These are phyloP conservation scores for Sylvicola cinctus DNA, from an alignment of 2,888 invertebrate genomes.

Conservation along the genomic window DNA sequence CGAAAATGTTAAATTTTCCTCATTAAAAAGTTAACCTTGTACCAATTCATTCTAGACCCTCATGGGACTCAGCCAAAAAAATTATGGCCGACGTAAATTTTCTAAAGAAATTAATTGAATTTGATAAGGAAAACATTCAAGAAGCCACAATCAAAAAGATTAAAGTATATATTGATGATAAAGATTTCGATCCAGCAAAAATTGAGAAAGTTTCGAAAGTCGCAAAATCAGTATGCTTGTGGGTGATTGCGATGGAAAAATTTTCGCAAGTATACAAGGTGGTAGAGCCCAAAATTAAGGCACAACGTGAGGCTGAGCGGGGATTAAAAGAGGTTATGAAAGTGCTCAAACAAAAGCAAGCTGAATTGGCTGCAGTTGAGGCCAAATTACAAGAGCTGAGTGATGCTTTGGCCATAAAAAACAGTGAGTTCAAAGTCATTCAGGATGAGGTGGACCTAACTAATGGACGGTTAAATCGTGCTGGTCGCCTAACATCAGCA, in stretches of 20 bases:
- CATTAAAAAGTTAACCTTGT: slow-evolving; percentile 1
- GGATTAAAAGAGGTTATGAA: slow-evolving; percentile 58
- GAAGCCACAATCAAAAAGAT: slow-evolving; percentile 57
- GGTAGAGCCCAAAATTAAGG: slow-evolving; percentile 71
- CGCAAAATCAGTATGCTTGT: slow-evolving; percentile 76
- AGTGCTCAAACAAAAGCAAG: slow-evolving; percentile 57
- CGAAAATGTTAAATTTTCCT: slow-evolving; percentile 13
- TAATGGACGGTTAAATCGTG: slow-evolving; percentile 54
- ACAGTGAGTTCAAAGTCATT: slow-evolving; percentile 52
- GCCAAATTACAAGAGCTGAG: slow-evolving; percentile 30
- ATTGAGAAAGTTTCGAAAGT: slow-evolving; percentile 75
- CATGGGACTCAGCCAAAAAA: slow-evolving; percentile 68
- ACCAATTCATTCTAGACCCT: slow-evolving; percentile 34
- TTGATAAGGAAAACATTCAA: slow-evolving; percentile 70
- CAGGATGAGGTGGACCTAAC: slow-evolving; percentile 57
- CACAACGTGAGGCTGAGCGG: slow-evolving; percentile 53
- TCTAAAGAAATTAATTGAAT: slow-evolving; percentile 59
- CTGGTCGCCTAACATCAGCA: slow-evolving; percentile 68
- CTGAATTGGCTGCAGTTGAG: slow-evolving; percentile 62
- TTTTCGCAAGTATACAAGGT: slow-evolving; percentile 72
- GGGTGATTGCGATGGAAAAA: slow-evolving; percentile 80
- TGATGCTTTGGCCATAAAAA: slow-evolving; percentile 45
- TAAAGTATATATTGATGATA: slow-evolving; percentile 63
- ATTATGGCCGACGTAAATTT: slow-evolving; percentile 69
- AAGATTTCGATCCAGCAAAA: slow-evolving; percentile 65